These are phyloP conservation scores for Limnephilus rhombicus DNA, from an alignment of 2,888 invertebrate species.

Conservation along the genomic window DNA sequence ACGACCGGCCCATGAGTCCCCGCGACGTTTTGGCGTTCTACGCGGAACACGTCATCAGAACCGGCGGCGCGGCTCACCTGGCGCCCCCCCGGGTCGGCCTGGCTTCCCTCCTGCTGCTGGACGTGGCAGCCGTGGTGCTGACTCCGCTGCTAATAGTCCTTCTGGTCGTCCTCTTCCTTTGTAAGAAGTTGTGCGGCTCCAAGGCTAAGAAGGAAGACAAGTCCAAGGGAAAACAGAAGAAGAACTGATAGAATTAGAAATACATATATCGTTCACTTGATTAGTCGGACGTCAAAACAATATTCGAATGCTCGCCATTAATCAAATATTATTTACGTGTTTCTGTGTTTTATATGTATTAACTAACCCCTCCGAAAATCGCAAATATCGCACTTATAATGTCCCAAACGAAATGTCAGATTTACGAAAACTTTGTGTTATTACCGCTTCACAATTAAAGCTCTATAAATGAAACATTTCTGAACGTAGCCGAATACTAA, in stretches of 20 bases:
- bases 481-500: no score
- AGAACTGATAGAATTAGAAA: background rate
- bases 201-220: background rate
- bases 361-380: no score
- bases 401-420: no score
- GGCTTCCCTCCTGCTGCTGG: conserved; percentile 55
- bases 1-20: conserved; percentile 63
- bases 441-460: no score
- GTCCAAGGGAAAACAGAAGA: background rate
- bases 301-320: no score
- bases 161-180: background rate
- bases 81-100: conserved; percentile 50
- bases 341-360: no score
- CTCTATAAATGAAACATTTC: no score
- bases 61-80: conserved; percentile 60
- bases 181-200: conserved; percentile 12
- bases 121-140: conserved; percentile 53
- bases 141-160: conserved; percentile 40
- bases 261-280: background rate
- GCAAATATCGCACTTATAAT: no score
- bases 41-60: conserved; percentile 60
- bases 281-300: no score
- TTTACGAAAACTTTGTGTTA: no score
- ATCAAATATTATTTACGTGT: no score
- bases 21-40: conserved; percentile 57